phyloP scores from a whole-genome alignment of 2,113 vertebrate genomes.

The Tylochromis polylepis region DNA sequence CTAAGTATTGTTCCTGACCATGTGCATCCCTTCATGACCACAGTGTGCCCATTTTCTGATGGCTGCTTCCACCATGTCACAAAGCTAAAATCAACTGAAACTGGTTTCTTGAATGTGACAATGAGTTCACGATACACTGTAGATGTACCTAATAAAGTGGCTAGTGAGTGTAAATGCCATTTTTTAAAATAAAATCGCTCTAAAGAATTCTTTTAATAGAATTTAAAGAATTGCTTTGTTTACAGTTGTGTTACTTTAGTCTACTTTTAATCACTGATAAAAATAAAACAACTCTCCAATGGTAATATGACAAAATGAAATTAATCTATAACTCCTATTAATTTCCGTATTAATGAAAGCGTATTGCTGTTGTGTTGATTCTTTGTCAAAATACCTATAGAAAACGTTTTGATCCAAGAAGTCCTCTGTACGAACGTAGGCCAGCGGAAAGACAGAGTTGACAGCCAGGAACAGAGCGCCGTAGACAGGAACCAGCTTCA shows the following conservation, averaged over 20 bases:
- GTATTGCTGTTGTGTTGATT: neutral
- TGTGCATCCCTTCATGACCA: neutral
- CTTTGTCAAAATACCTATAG: slow-evolving; percentile 60
- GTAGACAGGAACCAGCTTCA: slow-evolving; percentile 79
- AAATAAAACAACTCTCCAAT: neutral
- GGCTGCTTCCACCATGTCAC: neutral
- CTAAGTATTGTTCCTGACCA: neutral
- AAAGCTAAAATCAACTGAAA: neutral
- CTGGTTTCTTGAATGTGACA: neutral
- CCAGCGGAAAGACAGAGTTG: slow-evolving; percentile 78
- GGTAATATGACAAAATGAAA: neutral
- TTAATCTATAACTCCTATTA: neutral
- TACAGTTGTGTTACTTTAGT: neutral
- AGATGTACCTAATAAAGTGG: neutral
- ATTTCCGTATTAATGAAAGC: neutral
- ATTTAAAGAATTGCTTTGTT: neutral
- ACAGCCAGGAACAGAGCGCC: slow-evolving; percentile 77
- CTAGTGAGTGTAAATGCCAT: neutral
- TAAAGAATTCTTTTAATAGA: neutral
- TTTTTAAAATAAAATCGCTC: neutral
- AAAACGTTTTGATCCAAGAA: slow-evolving; percentile 77
- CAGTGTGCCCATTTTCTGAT: neutral
- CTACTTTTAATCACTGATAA: neutral
- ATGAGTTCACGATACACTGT: neutral
- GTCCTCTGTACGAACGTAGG: slow-evolving; percentile 77